Evolutionary conservation across 2,113 vertebrate genomes (phyloP), one percentile per base, ranked within the genome.

Genomic region (Turdus rufiventris): DNA sequence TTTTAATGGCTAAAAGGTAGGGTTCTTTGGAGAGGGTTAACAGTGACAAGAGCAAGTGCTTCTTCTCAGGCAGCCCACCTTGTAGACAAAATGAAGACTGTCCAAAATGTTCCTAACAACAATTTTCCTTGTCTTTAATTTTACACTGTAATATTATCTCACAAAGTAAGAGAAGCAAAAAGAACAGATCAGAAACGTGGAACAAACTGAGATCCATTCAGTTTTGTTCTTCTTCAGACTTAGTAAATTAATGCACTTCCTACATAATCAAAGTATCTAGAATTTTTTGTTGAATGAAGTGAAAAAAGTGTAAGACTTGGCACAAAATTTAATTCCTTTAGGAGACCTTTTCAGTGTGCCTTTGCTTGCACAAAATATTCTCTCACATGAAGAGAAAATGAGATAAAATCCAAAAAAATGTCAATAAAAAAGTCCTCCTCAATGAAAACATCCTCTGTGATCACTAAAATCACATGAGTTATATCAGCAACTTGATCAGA

Each of bases 81-180:
- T 63, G 12, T 8, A 76, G 21, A 38, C 5, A 51, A 74, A 79
- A 38, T 11, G 8, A 67, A 54, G 33, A 2, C 4, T 56, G 9
- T 10, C 6, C 8, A 63, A 56, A 72, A 63, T 54, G 2, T 18
- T 66, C 1, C 14, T 24, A 6, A 4, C 0, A 2, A 63, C 5
- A 58, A 7, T 10, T 2, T 54, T 7, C 3, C 26, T 47, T 62
- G 10, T 50, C 20, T 48, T 66, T 88, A 54, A n/a, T 15, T 91
- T 70, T 70, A 16, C 5, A 38, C 5, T 2, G 4, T 33, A 33
- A 48, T 0, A 6, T n/a, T 62, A 36, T 36, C 76, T 87, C 25
- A 58, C 3, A 54, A 8, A 56, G 43, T 63, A 43, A 4, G 8
- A 16, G 34, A 86, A 60, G 25, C 2, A 33, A 72, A 34, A 61